Conservation (phyloP, 2,797 vertebrate species). For the Mus minutoides region DNA sequence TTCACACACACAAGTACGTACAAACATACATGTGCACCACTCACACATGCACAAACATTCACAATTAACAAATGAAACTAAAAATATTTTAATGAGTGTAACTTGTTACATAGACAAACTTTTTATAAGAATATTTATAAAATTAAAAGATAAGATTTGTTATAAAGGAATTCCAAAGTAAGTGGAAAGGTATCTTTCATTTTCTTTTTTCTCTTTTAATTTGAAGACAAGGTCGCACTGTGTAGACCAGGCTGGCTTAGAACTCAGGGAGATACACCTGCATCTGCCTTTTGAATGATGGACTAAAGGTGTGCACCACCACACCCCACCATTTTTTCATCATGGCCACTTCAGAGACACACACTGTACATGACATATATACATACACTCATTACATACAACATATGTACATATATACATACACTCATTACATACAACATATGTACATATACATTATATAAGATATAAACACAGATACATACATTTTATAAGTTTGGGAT, state of each 20-base stretch:
- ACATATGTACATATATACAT: neutral
- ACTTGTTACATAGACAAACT: neutral
- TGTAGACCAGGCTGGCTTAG: neutral
- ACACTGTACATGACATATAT: neutral
- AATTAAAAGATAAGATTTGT: conserved; percentile 49
- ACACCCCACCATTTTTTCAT: neutral
- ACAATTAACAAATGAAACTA: neutral
- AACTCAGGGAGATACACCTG: neutral
- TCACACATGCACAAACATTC: neutral
- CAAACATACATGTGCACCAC: neutral
- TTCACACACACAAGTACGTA: neutral
- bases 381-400: neutral
- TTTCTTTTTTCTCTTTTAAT: neutral
- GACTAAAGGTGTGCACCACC: neutral
- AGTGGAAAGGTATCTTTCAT: neutral
- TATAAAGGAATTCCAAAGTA: conserved; percentile 45
- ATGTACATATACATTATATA: neutral
- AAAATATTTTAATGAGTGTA: neutral
- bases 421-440: neutral
- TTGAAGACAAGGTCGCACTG: neutral
- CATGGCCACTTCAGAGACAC: neutral
- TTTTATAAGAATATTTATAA: conserved; percentile 49
- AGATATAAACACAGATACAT: neutral
- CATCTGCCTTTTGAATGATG: neutral
- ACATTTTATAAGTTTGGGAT: neutral